Base-by-base conservation (phyloP, 2,113 vertebrate species). In the Ginglymostoma cirratum region DNA sequence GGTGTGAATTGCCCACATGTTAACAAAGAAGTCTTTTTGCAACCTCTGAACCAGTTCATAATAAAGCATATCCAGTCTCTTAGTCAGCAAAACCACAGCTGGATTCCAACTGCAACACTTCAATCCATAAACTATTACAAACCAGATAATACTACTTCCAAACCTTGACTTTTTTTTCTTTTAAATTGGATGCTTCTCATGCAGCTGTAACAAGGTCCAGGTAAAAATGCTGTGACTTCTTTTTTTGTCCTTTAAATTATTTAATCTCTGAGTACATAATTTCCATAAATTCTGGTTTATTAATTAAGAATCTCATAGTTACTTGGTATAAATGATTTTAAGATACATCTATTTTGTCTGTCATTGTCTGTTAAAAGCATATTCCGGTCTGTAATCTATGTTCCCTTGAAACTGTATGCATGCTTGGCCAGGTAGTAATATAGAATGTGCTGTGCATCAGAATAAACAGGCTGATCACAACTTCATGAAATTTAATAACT, bases 1-100 rank as follows among this genome's bases (percentile, higher is more conserved):
- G 14, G 42, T 42, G 72, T 95, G 66, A 95, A 72, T 95, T 17
- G 38, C 93, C 67, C 42, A 48, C 24, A 14, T 72, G 67, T 95
- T 95, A 72, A 95, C 65, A 95, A 72, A 48, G n/a, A 95, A 95
- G 66, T 24, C 67, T 95, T 48, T 69, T 48, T 72, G 93, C 48
- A 48, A 95, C 42, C 93, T 95, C 67, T 69, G 30, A 95, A 72
- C 67, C 0, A 42, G 38, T 48, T 95, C 93, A 72, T 67, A 95
- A 61, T 61, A 61, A 70, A 95, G 66, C 48, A 48, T 48, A 95
- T 95, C 93, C 24, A 70, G 23, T 69, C 93, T 48, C 67, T 48
- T 42, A 95, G 38, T 45, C 14, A 10, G 42, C 42, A 70, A 12
- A 72, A 72, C 24, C 93, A 72, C 66, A 95, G 93, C 15, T 95